Evolutionary conservation across 2,113 vertebrate genomes (phyloP).

Genomic region (Corvus moneduloides): DNA sequence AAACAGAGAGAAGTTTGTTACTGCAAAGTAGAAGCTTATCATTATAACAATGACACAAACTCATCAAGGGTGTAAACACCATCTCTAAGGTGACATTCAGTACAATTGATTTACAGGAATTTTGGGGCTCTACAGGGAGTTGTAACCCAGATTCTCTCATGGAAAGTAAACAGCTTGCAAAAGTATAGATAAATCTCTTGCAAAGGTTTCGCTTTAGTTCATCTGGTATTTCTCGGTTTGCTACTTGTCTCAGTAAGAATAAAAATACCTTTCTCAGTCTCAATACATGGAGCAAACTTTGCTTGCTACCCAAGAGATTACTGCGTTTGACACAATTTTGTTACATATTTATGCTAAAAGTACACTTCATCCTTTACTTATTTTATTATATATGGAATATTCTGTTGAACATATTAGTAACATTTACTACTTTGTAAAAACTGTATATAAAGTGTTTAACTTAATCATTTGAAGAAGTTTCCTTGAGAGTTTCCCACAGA

Average conservation of each 20-base stretch:
- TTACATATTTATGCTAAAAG: background rate
- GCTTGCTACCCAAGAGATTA: background rate
- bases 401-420: background rate
- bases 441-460: background rate
- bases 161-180: background rate
- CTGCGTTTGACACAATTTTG: background rate
- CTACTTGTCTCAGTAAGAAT: background rate
- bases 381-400: background rate
- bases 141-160: background rate
- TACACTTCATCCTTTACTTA: background rate
- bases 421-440: background rate
- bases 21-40: background rate
- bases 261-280: background rate
- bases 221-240: background rate
- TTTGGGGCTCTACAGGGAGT: background rate
- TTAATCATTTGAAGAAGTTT: background rate
- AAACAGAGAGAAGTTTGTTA: background rate
- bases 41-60: constrained; percentile 27
- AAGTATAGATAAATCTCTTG: constrained; percentile 1
- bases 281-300: background rate
- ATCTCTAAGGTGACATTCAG: background rate
- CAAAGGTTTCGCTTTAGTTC: background rate
- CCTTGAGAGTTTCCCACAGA: background rate
- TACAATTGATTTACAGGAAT: background rate
- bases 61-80: background rate